A percentile compares a stretch with the other conserved stretches of the same genome.
phyloP scores from a whole-genome alignment of 2,797 vertebrate genomes.

The Glyptemys insculpta region DNA sequence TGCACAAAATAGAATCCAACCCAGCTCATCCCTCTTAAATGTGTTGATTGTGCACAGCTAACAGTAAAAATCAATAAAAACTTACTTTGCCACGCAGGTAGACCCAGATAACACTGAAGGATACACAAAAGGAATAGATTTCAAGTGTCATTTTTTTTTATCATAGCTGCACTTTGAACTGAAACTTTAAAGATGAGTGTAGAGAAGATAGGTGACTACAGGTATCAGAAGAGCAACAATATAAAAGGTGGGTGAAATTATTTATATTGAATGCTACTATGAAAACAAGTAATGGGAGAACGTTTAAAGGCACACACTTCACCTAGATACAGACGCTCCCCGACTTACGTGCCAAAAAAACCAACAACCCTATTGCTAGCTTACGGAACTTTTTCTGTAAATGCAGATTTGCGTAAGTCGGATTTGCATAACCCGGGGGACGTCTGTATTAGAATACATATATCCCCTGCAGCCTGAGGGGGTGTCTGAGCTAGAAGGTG shows the following conservation, averaged over 20 bases:
- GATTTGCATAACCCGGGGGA: no score
- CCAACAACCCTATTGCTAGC: no score
- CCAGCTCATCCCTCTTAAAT: slow-evolving; percentile 21
- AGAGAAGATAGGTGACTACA: background rate
- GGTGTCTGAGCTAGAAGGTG: background rate
- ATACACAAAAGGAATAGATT: background rate
- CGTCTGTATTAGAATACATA: background rate
- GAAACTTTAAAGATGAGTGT: background rate
- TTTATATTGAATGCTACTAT: background rate
- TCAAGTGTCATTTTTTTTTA: background rate
- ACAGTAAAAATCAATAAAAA: slow-evolving; percentile 24
- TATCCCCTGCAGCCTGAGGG: background rate
- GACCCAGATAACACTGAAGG: background rate
- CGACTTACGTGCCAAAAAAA: no score
- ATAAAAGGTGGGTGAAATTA: background rate
- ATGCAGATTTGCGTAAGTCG: no score
- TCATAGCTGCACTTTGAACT: background rate
- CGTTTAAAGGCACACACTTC: background rate
- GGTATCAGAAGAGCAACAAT: background rate
- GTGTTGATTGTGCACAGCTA: slow-evolving; percentile 38
- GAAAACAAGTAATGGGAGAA: background rate
- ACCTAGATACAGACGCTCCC: background rate
- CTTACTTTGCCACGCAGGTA: slow-evolving; percentile 8
- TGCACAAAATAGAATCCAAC: background rate
- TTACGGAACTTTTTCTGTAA: no score